Percentiles rank a stretch among this genome's conserved stretches.
These are phyloP conservation scores for Scophthalmus maximus DNA, from an alignment of 2,113 vertebrate genomes.

Conservation along the genomic window DNA sequence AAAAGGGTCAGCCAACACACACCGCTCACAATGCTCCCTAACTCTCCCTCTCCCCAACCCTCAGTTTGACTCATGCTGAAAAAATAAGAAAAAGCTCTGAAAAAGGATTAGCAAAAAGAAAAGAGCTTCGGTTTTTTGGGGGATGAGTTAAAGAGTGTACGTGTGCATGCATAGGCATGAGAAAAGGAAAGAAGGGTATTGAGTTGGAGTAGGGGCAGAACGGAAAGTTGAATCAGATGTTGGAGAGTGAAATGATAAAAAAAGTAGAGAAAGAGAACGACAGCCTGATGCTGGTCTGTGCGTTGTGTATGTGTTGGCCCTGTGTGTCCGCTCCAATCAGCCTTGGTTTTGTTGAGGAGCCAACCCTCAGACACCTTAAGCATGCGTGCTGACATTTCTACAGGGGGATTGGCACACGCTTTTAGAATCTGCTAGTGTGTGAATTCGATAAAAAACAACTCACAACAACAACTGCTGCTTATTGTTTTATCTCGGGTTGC, in stretches of 20 bases:
- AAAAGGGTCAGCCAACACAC: conserved; percentile 28
- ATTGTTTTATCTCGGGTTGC: not conserved
- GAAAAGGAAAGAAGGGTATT: conserved; percentile 1
- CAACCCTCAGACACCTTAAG: conserved; percentile 59
- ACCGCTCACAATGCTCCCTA: not conserved
- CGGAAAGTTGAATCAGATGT: conserved; percentile 14
- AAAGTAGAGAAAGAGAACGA: too few relatives aligned
- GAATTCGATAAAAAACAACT: conserved; percentile 25
- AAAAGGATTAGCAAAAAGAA: not conserved
- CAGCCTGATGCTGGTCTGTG: conserved; percentile 32
- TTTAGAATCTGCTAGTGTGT: conserved; percentile 31
- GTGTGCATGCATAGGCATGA: not conserved
- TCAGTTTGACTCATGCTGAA: conserved; percentile 4
- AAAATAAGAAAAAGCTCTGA: not conserved
- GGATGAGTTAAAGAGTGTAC: not conserved
- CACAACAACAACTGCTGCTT: not conserved
- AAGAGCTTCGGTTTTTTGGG: not conserved
- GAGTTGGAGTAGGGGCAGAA: too few relatives aligned
- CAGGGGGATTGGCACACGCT: conserved; percentile 40
- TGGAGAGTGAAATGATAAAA: conserved; percentile 34
- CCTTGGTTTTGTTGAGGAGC: conserved; percentile 44
- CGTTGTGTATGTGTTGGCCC: conserved; percentile 59
- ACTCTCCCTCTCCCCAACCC: not conserved
- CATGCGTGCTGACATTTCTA: conserved; percentile 60
- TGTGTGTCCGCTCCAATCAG: conserved; percentile 64